Evolutionary conservation across 2,888 invertebrate species (phyloP).

Genomic region (Lymantria dispar): DNA sequence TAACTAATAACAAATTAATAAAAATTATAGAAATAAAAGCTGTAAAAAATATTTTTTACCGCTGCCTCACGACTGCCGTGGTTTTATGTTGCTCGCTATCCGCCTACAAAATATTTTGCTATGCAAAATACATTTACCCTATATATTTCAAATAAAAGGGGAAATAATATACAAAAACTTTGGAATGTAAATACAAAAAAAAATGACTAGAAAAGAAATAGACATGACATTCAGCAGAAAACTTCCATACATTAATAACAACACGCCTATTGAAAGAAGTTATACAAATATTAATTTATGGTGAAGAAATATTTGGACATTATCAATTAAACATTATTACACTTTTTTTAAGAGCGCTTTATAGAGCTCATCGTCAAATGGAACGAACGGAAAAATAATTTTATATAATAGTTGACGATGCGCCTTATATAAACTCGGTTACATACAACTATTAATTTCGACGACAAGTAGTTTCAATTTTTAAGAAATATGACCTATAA

Average conservation of each 20-base stretch:
- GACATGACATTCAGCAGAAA: constrained; percentile 56
- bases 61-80: constrained; percentile 53
- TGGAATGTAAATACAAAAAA: constrained; percentile 71
- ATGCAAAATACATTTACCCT: constrained; percentile 77
- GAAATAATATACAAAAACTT: constrained; percentile 66
- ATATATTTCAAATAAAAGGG: constrained; percentile 52
- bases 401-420: constrained; percentile 39
- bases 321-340: constrained; percentile 35
- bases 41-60: constrained; percentile 47
- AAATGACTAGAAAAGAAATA: constrained; percentile 75
- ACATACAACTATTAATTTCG: constrained; percentile 40
- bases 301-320: constrained; percentile 39
- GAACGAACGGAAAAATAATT: constrained; percentile 38
- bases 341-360: constrained; percentile 21
- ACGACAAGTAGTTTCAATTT: constrained; percentile 57
- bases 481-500: constrained; percentile 63
- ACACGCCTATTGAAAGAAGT: constrained; percentile 35
- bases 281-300: constrained; percentile 37
- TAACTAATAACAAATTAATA: constrained; percentile 58
- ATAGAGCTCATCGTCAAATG: constrained; percentile 48
- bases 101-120: constrained; percentile 76
- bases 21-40: constrained; percentile 45
- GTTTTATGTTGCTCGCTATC: constrained; percentile 55
- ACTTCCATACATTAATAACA: constrained; percentile 45
- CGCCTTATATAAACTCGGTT: constrained; percentile 37